Conservation (phyloP, 2,113 vertebrate species). For the Phainopepla nitens region DNA sequence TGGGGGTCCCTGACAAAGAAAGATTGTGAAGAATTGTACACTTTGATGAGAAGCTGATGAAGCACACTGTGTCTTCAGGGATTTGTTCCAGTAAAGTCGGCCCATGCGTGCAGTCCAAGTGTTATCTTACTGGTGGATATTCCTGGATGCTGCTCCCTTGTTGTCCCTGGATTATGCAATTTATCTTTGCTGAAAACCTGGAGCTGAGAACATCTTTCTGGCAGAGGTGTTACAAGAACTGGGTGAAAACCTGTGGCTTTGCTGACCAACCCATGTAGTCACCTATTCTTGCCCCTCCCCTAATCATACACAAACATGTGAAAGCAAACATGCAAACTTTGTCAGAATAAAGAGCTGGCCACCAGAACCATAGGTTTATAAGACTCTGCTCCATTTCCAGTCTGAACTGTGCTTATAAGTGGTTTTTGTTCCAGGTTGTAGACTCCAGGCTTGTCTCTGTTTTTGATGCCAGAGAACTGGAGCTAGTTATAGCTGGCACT, state of each 20-base stretch:
- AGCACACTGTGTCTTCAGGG: neutral
- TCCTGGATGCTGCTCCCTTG: neutral
- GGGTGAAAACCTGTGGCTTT: neutral
- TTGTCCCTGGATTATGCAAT: neutral
- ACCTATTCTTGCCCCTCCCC: neutral
- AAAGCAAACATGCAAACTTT: neutral
- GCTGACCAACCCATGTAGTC: neutral
- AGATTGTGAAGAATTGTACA: neutral
- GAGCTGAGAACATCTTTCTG: neutral
- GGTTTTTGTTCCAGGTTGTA: conserved; percentile 82
- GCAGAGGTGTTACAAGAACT: neutral
- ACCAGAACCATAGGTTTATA: neutral
- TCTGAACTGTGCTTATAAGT: neutral
- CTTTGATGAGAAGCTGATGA: neutral
- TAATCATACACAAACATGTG: neutral
- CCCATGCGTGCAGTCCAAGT: neutral
- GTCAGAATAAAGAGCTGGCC: neutral
- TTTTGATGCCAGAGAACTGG: conserved; percentile 95
- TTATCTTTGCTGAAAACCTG: neutral
- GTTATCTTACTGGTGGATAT: neutral
- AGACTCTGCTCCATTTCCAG: neutral
- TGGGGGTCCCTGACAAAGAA: neutral
- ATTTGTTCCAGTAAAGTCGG: neutral
- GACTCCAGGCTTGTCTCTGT: conserved; percentile 96
- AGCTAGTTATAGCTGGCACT: conserved; percentile 96